Evolutionary conservation across 2,888 invertebrate genomes (phyloP), one percentile per base, ranked within the genome.

Genomic region (Netelia virgata): DNA sequence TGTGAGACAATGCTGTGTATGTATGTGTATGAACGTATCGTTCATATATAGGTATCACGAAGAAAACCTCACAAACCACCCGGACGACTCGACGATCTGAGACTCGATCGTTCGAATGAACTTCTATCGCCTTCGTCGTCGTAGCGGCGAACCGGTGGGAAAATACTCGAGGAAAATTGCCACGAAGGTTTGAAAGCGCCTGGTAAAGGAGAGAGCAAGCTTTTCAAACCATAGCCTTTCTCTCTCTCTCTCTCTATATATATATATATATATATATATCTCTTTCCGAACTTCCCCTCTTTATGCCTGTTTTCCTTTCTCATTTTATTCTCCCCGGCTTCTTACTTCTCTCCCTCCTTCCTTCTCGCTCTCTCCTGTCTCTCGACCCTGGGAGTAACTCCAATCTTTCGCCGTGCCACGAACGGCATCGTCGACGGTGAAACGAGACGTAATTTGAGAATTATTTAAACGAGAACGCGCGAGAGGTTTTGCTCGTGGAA

Each of bases 361-460:
- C 55, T 66, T 79, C 43, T 57, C 20, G 53, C 72, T 70, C 59
- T 41, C 72, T n/a, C n/a, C n/a, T 28, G 14, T 36, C 41, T 73
- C 74, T 57, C 50, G 23, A 66, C n/a, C 64, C 18, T 41, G 47
- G 28, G 28, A 36, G 74, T 50, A 76, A 80, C 75, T 80, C 59
- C 64, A 76, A 80, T 80, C 75, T 68, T 72, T 76, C 72, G 69
- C 61, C 74, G 59, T 64, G 66, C 72, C 68, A 9, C 57, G 68
- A 11, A 47, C 47, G 50, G 63, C 23, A 66, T 72, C 59, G 86
- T 73, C 66, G 74, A 76, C 69, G 79, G 28, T 77, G 73, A 85
- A 82, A 77, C 84, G 86, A 80, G 83, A 87, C 86, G 90, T 90
- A 91, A 91, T 90, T 90, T 86, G 90, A 90, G 89, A 90, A 90